Evolutionary conservation across 2,113 vertebrate genomes (phyloP), one percentile per base, ranked within the genome.

Genomic region (Thinocorus orbignyianus): DNA sequence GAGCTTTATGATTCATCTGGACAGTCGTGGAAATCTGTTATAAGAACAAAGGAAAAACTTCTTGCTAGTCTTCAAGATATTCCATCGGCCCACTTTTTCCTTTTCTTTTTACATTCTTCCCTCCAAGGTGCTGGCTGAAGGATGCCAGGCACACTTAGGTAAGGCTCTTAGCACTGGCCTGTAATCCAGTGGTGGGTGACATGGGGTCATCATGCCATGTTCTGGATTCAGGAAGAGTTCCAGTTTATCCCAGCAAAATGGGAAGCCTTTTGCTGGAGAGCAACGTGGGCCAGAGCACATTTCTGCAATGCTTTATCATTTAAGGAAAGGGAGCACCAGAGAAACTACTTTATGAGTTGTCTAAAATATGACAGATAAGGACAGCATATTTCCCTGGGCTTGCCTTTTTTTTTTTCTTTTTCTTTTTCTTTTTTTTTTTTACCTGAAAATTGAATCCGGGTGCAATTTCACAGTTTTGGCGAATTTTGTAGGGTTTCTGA

Each of bases 41-140:
- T 52, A 76, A 79, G 60, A 74, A 44, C 35, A 74, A 57, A 66
- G 4, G 10, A 42, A 74, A 31, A 58, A 33, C 6, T 73, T 54
- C 24, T n/a, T 39, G 7, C 20, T 83, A 48, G 26, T 72, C 64
- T 81, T 52, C 33, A 51, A 60, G 18, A 17, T 46, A 81, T 4
- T 85, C 20, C 42, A 31, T 74, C 60, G 49, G 30, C n/a, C 39
- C 30, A 19, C 28, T n/a, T 95, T 51, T 70, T 76, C 57, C 52
- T 87, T 92, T 91, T 33, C 46, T 54, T 78, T 80, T 41, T 6
- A 0, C 1, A 0, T 0, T 0, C 19, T 69, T 69, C 4, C 17
- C n/a, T 77, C 39, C 3, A 4, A 80, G 54, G 8, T 42, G 17
- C 57, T 82, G 65, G 51, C 78, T 20, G 2, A 7, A 61, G n/a